A percentile compares a stretch with the other conserved stretches of the same genome.
Conservation (phyloP, 2,888 invertebrate genomes). For the Antheraea assamensis region DNA sequence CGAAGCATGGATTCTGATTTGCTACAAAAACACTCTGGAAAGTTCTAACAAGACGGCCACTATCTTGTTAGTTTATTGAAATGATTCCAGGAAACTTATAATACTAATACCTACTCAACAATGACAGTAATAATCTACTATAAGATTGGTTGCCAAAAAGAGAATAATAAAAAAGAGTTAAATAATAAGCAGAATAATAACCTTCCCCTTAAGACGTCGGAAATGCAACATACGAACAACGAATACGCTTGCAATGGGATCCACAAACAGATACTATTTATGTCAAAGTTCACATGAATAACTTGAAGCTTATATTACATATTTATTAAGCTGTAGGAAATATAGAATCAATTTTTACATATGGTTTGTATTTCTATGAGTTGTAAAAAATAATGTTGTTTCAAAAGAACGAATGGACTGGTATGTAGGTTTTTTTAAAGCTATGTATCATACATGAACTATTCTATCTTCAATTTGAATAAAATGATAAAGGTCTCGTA, state of each 20-base stretch:
- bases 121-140: too few relatives aligned
- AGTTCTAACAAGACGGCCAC: too few relatives aligned
- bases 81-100: too few relatives aligned
- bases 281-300: slow-evolving; percentile 49
- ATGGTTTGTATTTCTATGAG: background rate
- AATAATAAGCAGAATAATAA: background rate
- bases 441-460: too few relatives aligned
- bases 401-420: background rate
- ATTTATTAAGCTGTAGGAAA: background rate
- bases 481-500: too few relatives aligned
- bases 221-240: slow-evolving; percentile 42
- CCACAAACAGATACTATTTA: slow-evolving; percentile 50
- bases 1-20: too few relatives aligned
- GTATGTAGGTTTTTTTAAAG: background rate
- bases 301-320: slow-evolving; percentile 7
- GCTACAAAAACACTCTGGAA: too few relatives aligned
- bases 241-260: slow-evolving; percentile 38
- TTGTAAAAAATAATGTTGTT: background rate
- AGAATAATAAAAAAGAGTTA: too few relatives aligned
- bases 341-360: background rate
- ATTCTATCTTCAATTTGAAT: too few relatives aligned
- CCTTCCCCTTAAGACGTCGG: slow-evolving; percentile 28
- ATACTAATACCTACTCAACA: too few relatives aligned
- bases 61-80: too few relatives aligned
- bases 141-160: too few relatives aligned